Conservation (phyloP, 2,113 vertebrate species). For the Nesoenas mayeri region DNA sequence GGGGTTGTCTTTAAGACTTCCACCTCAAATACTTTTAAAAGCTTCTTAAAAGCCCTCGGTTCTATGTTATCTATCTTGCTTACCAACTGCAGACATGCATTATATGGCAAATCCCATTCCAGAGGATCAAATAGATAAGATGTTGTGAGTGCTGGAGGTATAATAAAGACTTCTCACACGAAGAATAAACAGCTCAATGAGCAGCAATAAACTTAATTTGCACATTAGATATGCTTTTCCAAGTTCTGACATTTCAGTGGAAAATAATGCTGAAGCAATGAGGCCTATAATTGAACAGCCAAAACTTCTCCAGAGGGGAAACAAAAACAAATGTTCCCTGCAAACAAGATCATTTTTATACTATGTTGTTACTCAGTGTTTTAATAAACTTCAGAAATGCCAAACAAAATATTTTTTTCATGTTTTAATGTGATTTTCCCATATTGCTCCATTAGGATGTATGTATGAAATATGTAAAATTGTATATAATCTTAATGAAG, state of each 20-base stretch:
- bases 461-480: background rate
- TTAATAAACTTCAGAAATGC: slow-evolving; percentile 77
- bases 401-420: slow-evolving; percentile 29
- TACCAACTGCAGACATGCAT: slow-evolving; percentile 12
- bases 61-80: slow-evolving; percentile 23
- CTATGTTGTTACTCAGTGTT: slow-evolving; percentile 69
- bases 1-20: slow-evolving; percentile 6
- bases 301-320: slow-evolving; percentile 78
- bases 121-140: slow-evolving; percentile 42
- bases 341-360: slow-evolving; percentile 76
- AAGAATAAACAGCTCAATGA: slow-evolving; percentile 78
- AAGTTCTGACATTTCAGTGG: slow-evolving; percentile 79
- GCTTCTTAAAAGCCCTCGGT: slow-evolving; percentile 39
- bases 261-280: slow-evolving; percentile 82
- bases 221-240: slow-evolving; percentile 84
- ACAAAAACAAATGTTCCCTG: slow-evolving; percentile 79
- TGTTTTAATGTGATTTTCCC: slow-evolving; percentile 27
- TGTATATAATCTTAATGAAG: background rate
- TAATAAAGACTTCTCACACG: slow-evolving; percentile 76
- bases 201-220: slow-evolving; percentile 83
- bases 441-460: background rate
- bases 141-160: slow-evolving; percentile 56
- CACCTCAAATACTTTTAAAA: slow-evolving; percentile 40
- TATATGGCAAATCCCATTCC: background rate
- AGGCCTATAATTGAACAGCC: slow-evolving; percentile 86